phyloP scores from a whole-genome alignment of 2,888 invertebrate species.

The Schizotus pectinicornis region DNA sequence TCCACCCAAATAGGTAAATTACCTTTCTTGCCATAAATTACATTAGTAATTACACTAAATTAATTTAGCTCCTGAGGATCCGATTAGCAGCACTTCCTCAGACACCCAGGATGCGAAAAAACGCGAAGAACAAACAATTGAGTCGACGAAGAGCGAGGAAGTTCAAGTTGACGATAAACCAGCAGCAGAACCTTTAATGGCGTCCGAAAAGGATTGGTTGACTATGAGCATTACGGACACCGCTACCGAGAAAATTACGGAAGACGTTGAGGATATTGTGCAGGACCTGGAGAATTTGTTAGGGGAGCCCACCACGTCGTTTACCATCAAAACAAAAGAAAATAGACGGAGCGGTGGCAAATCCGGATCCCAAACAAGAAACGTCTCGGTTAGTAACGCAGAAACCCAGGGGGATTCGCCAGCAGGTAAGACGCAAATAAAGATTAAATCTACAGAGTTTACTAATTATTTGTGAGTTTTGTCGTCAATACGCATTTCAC shows the following conservation, averaged over 20 bases:
- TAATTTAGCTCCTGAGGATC: constrained; percentile 49
- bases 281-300: constrained; percentile 56
- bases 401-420: too few relatives aligned
- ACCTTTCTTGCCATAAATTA: neutral
- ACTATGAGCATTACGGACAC: constrained; percentile 46
- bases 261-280: constrained; percentile 58
- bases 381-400: too few relatives aligned
- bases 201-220: constrained; percentile 43
- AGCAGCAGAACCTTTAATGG: constrained; percentile 17
- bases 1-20: constrained; percentile 26
- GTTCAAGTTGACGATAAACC: constrained; percentile 7
- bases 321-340: constrained; percentile 18
- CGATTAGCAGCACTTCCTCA: constrained; percentile 55
- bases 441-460: too few relatives aligned
- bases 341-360: neutral
- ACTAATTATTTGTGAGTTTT: too few relatives aligned
- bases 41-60: constrained; percentile 21
- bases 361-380: too few relatives aligned
- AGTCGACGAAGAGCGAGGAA: constrained; percentile 2
- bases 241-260: constrained; percentile 50
- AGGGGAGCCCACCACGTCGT: constrained; percentile 45
- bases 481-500: too few relatives aligned
- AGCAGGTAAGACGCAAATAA: too few relatives aligned
- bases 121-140: constrained; percentile 12
- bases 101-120: constrained; percentile 39